These are phyloP conservation scores for Drosophila ambigua DNA, from an alignment of 1,140 invertebrate genomes.

Conservation along the genomic window DNA sequence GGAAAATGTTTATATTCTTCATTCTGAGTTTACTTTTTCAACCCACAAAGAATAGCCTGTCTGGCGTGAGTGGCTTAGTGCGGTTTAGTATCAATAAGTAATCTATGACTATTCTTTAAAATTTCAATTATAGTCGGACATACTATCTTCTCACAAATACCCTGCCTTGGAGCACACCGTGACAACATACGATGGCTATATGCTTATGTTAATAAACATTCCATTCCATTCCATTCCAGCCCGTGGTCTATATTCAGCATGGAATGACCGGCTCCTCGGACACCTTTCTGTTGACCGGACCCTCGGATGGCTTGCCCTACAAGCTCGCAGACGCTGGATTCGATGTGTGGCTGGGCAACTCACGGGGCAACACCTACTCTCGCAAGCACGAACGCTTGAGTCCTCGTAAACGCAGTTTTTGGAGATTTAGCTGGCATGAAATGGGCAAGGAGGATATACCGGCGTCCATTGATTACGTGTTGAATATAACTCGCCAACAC, in stretches of 20 bases:
- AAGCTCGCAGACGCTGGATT: conserved; percentile 87
- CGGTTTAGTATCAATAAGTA: too few species aligned
- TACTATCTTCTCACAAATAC: too few species aligned
- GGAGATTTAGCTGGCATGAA: conserved; percentile 87
- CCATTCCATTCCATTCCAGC: background rate
- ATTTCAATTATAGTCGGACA: too few species aligned
- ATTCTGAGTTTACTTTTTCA: too few species aligned
- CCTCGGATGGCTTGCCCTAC: conserved; percentile 84
- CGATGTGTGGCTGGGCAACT: conserved; percentile 90
- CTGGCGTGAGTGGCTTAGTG: too few species aligned
- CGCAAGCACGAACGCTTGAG: conserved; percentile 84
- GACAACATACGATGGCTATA: too few species aligned
- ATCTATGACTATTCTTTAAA: too few species aligned
- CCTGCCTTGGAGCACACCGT: too few species aligned
- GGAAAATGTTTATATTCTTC: too few species aligned
- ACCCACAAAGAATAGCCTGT: too few species aligned
- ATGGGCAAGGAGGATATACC: conserved; percentile 88
- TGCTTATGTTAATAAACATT: too few species aligned
- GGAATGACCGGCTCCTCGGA: conserved; percentile 85
- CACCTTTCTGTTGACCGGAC: conserved; percentile 85
- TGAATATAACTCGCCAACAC: background rate
- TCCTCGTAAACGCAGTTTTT: conserved; percentile 76
- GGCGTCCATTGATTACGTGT: conserved; percentile 86
- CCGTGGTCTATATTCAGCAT: conserved; percentile 87
- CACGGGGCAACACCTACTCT: conserved; percentile 87